phyloP scores from a whole-genome alignment of 2,888 invertebrate genomes.

The Xestobium rufovillosum region DNA sequence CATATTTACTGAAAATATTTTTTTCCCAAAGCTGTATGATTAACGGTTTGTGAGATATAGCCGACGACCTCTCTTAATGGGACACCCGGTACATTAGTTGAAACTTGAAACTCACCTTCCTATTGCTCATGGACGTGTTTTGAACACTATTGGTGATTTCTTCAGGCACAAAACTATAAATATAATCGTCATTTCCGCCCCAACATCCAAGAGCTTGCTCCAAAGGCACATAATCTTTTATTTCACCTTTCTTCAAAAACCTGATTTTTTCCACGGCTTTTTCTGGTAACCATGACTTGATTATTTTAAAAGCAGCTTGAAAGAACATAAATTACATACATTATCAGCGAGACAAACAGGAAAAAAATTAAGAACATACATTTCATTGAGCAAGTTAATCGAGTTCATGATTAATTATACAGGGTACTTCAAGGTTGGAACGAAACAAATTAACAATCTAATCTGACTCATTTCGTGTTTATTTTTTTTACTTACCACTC shows the following conservation, averaged over 20 bases:
- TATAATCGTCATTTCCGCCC: constrained; percentile 73
- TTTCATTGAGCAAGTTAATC: neutral
- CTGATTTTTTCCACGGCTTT: constrained; percentile 85
- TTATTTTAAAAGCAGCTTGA: constrained; percentile 82
- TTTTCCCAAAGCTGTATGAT: no score
- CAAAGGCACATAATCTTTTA: constrained; percentile 65
- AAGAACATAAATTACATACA: constrained; percentile 27
- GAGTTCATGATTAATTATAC: neutral
- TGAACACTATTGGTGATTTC: no score
- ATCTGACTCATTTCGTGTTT: no score
- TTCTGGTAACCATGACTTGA: constrained; percentile 79
- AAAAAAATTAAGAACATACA: neutral
- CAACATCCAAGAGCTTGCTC: constrained; percentile 70
- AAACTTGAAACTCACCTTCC: constrained; percentile 40
- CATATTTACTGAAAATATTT: no score
- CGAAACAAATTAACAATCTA: no score
- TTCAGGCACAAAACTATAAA: constrained; percentile 65
- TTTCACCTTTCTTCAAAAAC: constrained; percentile 66
- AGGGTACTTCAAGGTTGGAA: neutral
- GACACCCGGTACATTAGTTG: no score
- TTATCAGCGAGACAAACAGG: no score
- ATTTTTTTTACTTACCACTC: constrained; percentile 52
- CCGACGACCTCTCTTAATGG: no score
- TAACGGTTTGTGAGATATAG: no score
- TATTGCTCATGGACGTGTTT: constrained; percentile 41